These are phyloP conservation scores for Meandrusa payeni DNA, from an alignment of 2,888 invertebrate genomes.

Conservation along the genomic window DNA sequence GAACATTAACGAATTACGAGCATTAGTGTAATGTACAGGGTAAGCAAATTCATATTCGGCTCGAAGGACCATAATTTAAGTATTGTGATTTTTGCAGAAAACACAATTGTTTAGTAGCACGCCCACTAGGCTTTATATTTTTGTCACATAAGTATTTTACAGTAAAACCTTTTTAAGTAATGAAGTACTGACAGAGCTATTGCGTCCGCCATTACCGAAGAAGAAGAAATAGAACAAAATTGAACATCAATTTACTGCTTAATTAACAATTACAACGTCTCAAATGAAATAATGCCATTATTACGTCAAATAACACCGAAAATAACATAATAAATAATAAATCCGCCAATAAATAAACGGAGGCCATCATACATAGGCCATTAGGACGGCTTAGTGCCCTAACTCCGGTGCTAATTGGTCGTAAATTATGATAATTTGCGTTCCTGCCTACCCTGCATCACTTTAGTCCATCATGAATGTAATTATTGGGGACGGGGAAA, in stretches of 20 bases:
- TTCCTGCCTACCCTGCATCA: constrained; percentile 45
- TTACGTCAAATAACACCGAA: constrained; percentile 28
- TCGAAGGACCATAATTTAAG: too few relatives aligned
- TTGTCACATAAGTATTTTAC: too few relatives aligned
- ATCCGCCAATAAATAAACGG: constrained; percentile 48
- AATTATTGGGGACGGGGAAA: constrained; percentile 44
- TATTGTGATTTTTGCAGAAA: too few relatives aligned
- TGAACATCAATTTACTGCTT: constrained; percentile 6
- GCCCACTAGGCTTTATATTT: too few relatives aligned
- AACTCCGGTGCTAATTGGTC: constrained; percentile 53
- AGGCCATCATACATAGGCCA: constrained; percentile 48
- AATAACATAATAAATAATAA: constrained; percentile 42
- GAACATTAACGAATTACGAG: too few relatives aligned
- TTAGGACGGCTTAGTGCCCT: constrained; percentile 49
- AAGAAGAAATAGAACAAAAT: neutral
- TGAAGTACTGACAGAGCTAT: too few relatives aligned
- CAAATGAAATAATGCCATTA: constrained; percentile 14
- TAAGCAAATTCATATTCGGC: too few relatives aligned
- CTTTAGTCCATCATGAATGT: constrained; percentile 44
- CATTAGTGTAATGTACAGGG: too few relatives aligned
- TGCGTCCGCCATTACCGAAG: too few relatives aligned
- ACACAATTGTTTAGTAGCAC: too few relatives aligned
- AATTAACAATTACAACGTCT: constrained; percentile 21
- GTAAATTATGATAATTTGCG: constrained; percentile 67
- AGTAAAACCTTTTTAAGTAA: too few relatives aligned